A percentile compares a stretch with the other conserved stretches of the same genome.
Conservation (phyloP, 2,888 invertebrate species). For the Tridacna gigas region DNA sequence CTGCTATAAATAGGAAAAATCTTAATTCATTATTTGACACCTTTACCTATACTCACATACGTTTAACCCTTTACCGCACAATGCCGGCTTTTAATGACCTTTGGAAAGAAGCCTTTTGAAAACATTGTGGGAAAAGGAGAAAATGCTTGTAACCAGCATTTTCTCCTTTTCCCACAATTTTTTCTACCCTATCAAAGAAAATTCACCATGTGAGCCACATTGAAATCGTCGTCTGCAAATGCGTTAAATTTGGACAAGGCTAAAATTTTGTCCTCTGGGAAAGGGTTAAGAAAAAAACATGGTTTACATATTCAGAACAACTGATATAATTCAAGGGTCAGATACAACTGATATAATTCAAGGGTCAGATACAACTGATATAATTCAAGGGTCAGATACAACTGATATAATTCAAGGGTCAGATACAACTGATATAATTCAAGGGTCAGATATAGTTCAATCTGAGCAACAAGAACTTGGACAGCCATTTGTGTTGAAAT, state of each 20-base stretch:
- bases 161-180: constrained; percentile 1
- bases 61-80: no score
- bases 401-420: neutral
- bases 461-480: no score
- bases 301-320: no score
- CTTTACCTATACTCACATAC: no score
- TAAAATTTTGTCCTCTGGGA: neutral
- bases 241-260: no score
- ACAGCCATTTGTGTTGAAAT: no score
- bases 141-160: neutral
- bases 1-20: no score
- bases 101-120: neutral
- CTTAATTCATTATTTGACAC: no score
- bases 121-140: neutral
- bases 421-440: neutral
- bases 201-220: no score
- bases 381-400: neutral
- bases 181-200: no score
- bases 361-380: neutral
- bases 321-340: neutral
- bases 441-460: no score
- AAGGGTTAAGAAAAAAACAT: neutral
- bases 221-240: no score
- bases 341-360: neutral
- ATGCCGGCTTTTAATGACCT: neutral